A percentile compares a stretch with the other conserved stretches of the same genome.
These are phyloP conservation scores for Episyrphus balteatus DNA, from an alignment of 1,140 invertebrate genomes.

Conservation along the genomic window DNA sequence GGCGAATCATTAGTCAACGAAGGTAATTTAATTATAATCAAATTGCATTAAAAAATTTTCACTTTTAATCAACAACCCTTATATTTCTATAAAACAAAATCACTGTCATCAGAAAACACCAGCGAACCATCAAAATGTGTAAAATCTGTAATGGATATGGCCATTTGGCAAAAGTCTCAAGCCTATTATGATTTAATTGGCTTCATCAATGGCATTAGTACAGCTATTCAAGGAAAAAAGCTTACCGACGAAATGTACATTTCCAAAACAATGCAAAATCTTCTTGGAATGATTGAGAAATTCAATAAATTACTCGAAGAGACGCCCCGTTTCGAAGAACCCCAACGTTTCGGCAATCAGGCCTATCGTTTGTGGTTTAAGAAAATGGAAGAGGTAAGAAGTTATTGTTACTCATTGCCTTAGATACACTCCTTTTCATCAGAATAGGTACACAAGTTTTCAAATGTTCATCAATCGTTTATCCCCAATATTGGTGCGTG, in stretches of 20 bases:
- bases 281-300: conserved; percentile 59
- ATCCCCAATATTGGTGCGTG: no score
- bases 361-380: conserved; percentile 79
- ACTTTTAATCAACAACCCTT: no score
- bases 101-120: neutral
- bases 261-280: conserved; percentile 49
- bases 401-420: no score
- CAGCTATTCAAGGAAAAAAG: conserved; percentile 70
- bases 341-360: conserved; percentile 93
- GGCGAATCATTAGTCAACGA: no score
- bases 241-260: conserved; percentile 50
- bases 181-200: conserved; percentile 80
- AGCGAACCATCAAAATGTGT: conserved; percentile 44
- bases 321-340: conserved; percentile 83
- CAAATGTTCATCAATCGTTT: no score
- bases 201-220: conserved; percentile 76
- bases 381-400: conserved; percentile 63
- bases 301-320: conserved; percentile 69
- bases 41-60: no score
- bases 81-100: no score
- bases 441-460: no score
- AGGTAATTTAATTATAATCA: no score
- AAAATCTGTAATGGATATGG: conserved; percentile 59
- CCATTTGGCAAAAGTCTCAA: conserved; percentile 70
- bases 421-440: no score